Conservation (phyloP, 2,113 vertebrate genomes). For the Macaca mulatta region DNA sequence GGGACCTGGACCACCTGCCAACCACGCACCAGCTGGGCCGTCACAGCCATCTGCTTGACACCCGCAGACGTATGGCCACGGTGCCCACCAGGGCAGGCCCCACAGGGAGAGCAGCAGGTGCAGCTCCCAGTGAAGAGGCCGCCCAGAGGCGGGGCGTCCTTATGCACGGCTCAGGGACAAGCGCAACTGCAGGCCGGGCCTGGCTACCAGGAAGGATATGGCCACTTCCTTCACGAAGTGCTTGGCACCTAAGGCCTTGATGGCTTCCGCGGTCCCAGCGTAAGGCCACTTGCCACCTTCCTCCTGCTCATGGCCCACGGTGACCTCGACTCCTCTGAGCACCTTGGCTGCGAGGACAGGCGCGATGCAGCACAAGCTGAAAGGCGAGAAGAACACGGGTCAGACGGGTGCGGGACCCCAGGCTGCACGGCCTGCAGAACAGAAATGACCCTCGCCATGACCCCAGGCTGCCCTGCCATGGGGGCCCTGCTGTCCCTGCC, state of each 20-base stretch:
- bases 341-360: constrained; percentile 91
- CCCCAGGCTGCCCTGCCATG: no score
- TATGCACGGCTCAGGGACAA: accelerated
- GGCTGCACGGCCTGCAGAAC: background rate
- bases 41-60: background rate
- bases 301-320: constrained; percentile 91
- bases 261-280: constrained; percentile 87
- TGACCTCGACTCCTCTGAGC: constrained; percentile 89
- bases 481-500: no score
- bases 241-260: constrained; percentile 89
- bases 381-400: background rate
- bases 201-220: constrained; percentile 87
- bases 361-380: constrained; percentile 90
- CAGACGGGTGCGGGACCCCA: no score
- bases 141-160: accelerated
- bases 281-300: constrained; percentile 92
- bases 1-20: no score
- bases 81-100: background rate
- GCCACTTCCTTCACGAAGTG: constrained; percentile 89
- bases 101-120: no score
- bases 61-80: accelerated
- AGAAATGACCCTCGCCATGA: background rate
- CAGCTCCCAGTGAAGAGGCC: background rate
- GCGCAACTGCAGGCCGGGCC: background rate
- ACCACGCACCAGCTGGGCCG: background rate